A percentile compares a stretch with the other conserved stretches of the same genome.
phyloP scores from a whole-genome alignment of 2,113 vertebrate genomes.

The Ranitomeya imitator region DNA sequence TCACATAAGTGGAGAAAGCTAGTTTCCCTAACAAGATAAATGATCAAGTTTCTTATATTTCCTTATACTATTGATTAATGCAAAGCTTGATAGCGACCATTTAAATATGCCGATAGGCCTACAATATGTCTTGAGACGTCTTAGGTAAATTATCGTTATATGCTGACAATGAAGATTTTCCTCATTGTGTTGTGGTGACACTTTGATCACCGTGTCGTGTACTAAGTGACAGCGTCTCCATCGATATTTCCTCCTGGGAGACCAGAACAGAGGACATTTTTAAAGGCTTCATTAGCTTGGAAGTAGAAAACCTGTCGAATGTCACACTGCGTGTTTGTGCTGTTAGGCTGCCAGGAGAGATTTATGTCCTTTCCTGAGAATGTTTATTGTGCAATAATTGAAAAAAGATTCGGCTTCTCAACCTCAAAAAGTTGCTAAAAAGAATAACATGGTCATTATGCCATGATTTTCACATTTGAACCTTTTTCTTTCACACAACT shows the following conservation, averaged over 20 bases:
- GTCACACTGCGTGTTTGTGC: not conserved
- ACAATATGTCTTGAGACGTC: no score
- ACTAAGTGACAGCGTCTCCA: constrained; percentile 2
- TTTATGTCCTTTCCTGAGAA: not conserved
- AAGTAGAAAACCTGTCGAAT: not conserved
- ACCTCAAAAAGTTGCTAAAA: not conserved
- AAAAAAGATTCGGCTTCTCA: not conserved
- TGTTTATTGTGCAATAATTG: not conserved
- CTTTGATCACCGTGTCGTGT: constrained; percentile 3
- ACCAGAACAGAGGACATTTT: not conserved
- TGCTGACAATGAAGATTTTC: not conserved
- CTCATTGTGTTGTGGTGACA: not conserved
- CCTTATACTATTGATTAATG: no score
- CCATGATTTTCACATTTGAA: not conserved
- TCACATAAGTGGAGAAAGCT: no score
- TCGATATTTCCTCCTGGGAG: constrained; percentile 2
- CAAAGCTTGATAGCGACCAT: no score
- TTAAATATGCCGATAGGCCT: not conserved
- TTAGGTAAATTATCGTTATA: not conserved
- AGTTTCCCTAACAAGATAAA: no score
- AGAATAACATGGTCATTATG: not conserved
- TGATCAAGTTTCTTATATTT: no score
- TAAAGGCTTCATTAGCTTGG: constrained; percentile 22
- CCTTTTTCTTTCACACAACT: not conserved
- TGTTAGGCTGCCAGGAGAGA: not conserved